These are phyloP conservation scores for Cebidichthys violaceus DNA, from an alignment of 2,113 vertebrate species.

Conservation along the genomic window DNA sequence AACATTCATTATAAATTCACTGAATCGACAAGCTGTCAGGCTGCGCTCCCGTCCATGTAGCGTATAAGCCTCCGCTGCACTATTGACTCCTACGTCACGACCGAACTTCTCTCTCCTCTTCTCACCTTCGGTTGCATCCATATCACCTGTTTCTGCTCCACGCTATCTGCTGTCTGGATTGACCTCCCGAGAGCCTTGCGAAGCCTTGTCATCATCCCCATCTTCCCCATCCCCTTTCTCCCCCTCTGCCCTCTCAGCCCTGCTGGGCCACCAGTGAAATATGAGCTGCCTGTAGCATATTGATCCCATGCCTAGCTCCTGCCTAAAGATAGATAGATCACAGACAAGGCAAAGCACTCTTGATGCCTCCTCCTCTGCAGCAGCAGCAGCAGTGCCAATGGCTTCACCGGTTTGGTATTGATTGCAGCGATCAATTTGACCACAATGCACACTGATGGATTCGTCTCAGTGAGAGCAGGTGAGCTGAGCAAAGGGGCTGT, in stretches of 20 bases:
- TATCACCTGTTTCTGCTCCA: constrained; percentile 41
- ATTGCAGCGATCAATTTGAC: constrained; percentile 74
- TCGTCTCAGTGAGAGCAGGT: constrained; percentile 38
- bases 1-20: constrained; percentile 79
- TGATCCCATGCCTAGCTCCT: constrained; percentile 68
- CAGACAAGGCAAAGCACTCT: constrained; percentile 49
- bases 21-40: constrained; percentile 81
- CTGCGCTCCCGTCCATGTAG: constrained; percentile 50
- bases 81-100: constrained; percentile 59
- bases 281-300: constrained; percentile 75
- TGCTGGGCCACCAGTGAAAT: constrained; percentile 69
- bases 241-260: constrained; percentile 31
- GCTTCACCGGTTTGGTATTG: constrained; percentile 52
- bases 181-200: constrained; percentile 42
- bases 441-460: constrained; percentile 47
- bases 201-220: constrained; percentile 66
- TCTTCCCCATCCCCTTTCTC: constrained; percentile 49
- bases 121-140: constrained; percentile 58
- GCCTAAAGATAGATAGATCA: constrained; percentile 76
- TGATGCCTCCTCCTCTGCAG: constrained; percentile 38
- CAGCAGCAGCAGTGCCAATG: constrained; percentile 50
- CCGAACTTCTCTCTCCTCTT: constrained; percentile 29
- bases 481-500: constrained; percentile 58
- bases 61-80: constrained; percentile 53
- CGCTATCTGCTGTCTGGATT: constrained; percentile 21